Base-by-base conservation (phyloP, 35 echinoderm and acorn worm species). In the Amphiura filiformis region DNA sequence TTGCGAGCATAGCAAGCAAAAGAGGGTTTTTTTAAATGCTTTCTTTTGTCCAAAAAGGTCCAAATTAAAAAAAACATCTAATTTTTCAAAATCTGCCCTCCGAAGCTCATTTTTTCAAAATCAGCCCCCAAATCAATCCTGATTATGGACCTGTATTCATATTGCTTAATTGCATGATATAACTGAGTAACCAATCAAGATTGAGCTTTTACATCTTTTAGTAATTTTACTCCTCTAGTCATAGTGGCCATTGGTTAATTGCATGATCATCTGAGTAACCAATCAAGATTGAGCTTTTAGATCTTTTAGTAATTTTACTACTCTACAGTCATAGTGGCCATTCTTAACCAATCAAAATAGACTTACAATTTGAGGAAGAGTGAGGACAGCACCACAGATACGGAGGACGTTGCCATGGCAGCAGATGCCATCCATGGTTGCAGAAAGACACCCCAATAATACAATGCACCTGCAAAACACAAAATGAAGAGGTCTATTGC, bases 361-460 rank as follows among this genome's bases (percentile, higher is more conserved):
- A 92, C 96, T 94, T 87, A 98, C 96, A 92, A 87, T 83, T 92
- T 98, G 4, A 98, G 87, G 42, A 92, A 49, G 52, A 98, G 89
- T 13, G 96, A 98, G 18, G 96, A 98, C 1, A 77, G 35, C 4
- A 98, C 89, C 65, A 98, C 96, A 30, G 96, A 92, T 38, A 98
- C 96, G 13, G 96, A 98, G 5, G 96, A 98, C 22, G 78, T 75
- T 36, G 96, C 96, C 96, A 98, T 98, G 90, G 96, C 96, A 90
- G 96, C 96, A 38, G 96, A 98, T 35, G 96, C 96, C 96, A 98
- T 98, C 96, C 96, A 98, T 1, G 96, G 96, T 41, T 89, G 90
- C 18, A 98, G 84, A 52, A 98, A 80, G 22, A 94, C 35, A 23
- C 82, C 76, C 38, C 94, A 0, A 13, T 87, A 84, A 65, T 93